Conservation (phyloP, 2,113 vertebrate species). For the Anolis carolinensis region DNA sequence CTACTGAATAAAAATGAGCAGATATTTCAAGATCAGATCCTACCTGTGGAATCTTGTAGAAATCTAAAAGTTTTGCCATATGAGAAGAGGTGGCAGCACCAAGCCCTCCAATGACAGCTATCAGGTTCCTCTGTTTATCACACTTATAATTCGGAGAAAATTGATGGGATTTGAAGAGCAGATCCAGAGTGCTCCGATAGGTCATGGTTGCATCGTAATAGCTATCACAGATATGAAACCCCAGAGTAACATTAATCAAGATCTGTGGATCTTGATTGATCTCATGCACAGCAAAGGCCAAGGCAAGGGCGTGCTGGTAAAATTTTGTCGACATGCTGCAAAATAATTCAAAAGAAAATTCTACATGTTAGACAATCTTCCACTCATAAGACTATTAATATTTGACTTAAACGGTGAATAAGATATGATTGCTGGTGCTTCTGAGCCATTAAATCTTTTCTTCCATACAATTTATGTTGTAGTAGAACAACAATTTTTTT, state of each 20-base stretch:
- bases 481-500: no score
- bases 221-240: background rate
- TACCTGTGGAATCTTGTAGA: constrained; percentile 14
- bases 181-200: background rate
- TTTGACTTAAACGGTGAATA: no score
- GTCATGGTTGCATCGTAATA: background rate
- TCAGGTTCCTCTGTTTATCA: background rate
- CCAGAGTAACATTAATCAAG: background rate
- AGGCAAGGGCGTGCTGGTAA: background rate
- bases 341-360: background rate
- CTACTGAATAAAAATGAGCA: no score
- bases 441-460: no score
- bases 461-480: no score
- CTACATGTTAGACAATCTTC: no score
- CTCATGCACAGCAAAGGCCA: background rate
- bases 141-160: background rate
- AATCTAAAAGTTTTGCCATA: background rate
- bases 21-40: background rate
- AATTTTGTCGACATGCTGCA: background rate
- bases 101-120: background rate
- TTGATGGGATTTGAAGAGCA: background rate
- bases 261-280: background rate
- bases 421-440: no score
- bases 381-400: no score
- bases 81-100: background rate